Base-by-base conservation (phyloP, 2,797 vertebrate genomes). In the Coregonus suidteri region DNA sequence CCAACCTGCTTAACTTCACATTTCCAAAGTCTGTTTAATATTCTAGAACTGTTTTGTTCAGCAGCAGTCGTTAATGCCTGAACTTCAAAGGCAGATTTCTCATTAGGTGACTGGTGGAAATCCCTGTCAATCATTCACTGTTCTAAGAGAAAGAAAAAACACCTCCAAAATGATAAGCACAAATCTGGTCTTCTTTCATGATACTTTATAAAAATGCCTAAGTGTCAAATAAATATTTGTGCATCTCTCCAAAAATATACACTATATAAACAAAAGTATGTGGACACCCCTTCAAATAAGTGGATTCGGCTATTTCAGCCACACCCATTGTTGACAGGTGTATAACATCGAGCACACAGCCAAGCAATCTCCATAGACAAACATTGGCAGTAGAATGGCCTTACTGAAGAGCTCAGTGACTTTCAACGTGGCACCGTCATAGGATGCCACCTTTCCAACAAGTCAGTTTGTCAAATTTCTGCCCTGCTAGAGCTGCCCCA, bases 51-150 rank as follows among this genome's bases (percentile, higher is more conserved):
- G 51, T 71, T 54, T 73, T 56, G 30, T 73, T 35, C 52, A n/a
- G 91, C 93, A 95, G 94, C 93, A 89, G 92, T 92, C 93, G 92
- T 93, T 95, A 93, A 93, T 79, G 90, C 89, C 88, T 81, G 81
- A 83, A 94, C 94, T 93, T 94, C 94, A 96, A 95, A 96, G 94
- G 88, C 89, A 89, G 88, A 88, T 91, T 25, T 92, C 84, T 90
- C 87, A 89, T 94, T 92, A 92, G 91, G 91, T 93, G 53, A 56
- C 25, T 71, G 41, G 34, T 69, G 34, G 90, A 92, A 93, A 93
- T 91, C 91, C 90, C 82, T 93, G 91, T 93, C 93, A 92, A 93
- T 95, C 93, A 92, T 76, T 79, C 5, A 68, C 59, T 64, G 20
- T 75, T 75, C 68, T 67, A 77, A 13, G 52, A 25, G 75, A 65